Base-by-base conservation (phyloP, 2,113 vertebrate species). In the Dinomys branickii region DNA sequence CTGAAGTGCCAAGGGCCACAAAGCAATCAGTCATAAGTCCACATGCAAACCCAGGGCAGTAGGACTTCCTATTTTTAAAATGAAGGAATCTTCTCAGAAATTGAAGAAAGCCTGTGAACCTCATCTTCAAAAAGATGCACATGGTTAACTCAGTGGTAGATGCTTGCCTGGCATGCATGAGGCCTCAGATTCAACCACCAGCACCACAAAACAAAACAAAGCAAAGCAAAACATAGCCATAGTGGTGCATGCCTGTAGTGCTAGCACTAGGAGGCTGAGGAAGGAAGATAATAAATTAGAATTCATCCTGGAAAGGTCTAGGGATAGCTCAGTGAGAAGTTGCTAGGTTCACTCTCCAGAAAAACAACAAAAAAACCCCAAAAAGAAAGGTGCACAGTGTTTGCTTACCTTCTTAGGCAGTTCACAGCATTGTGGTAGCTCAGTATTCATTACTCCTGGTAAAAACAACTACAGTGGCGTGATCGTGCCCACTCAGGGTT, bases 11-110 rank as follows among this genome's bases (percentile, higher is more conserved):
- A 1, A 20, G 10, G 50, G 3, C 6, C 19, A 16, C 41, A 78
- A 73, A 78, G 35, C 1, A 26, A 28, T 75, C 35, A 41, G 38
- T 56, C 38, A 80, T 50, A 17, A 20, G 22, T 81, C 71, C 54
- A 85, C 38, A 19, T 0, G 2, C 33, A 93, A 59, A 88, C 35
- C 16, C 83, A 85, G 13, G 24, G 8, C 0, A 85, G 6, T 10
- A 33, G 33, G 41, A 52, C 19, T 86, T 35, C 28, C n/a, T 88
- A 44, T 59, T 61, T 73, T 86, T 69, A 50, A 82, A 92, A 92
- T 58, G n/a, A 81, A 1, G 26, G 6, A 94, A 5, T 10, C 24
- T 86, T 94, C 59, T 90, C 77, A 94, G 50, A 95, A 50, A 93
- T 35, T 33, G n/a, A 90, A 95, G 44, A 85, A 59, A 83, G 14